phyloP scores from a whole-genome alignment of 2,888 invertebrate species.

The Hydrotaea cyrtoneurina region DNA sequence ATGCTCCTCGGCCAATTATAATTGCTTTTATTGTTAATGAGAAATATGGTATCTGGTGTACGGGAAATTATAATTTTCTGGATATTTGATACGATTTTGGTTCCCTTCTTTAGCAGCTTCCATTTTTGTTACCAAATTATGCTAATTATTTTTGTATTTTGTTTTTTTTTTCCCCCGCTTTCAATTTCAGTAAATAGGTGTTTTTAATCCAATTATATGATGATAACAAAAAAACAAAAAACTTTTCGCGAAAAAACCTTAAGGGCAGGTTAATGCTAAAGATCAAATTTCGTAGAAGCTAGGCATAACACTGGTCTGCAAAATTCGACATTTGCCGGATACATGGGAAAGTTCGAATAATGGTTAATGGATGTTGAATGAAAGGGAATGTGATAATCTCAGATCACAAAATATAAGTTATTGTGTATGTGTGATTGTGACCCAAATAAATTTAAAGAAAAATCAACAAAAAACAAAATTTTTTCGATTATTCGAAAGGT shows the following conservation, averaged over 20 bases:
- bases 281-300: constrained; percentile 16
- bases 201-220: constrained; percentile 35
- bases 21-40: constrained; percentile 4
- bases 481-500: too few relatives aligned
- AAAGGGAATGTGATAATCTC: too few relatives aligned
- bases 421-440: too few relatives aligned
- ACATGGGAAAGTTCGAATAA: too few relatives aligned
- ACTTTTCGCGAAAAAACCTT: not conserved
- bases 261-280: not conserved
- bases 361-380: too few relatives aligned
- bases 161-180: not conserved
- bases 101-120: not conserved
- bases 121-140: constrained; percentile 2
- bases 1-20: not conserved
- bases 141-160: constrained; percentile 26
- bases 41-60: not conserved
- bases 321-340: too few relatives aligned
- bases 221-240: not conserved
- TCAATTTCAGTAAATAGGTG: not conserved
- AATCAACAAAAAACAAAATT: too few relatives aligned
- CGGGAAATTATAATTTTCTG: not conserved
- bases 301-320: too few relatives aligned
- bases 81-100: constrained; percentile 27
- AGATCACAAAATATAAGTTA: too few relatives aligned
- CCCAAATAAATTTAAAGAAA: too few relatives aligned